Conservation (phyloP, 2,888 invertebrate genomes). For the Agonopterix heracliana region DNA sequence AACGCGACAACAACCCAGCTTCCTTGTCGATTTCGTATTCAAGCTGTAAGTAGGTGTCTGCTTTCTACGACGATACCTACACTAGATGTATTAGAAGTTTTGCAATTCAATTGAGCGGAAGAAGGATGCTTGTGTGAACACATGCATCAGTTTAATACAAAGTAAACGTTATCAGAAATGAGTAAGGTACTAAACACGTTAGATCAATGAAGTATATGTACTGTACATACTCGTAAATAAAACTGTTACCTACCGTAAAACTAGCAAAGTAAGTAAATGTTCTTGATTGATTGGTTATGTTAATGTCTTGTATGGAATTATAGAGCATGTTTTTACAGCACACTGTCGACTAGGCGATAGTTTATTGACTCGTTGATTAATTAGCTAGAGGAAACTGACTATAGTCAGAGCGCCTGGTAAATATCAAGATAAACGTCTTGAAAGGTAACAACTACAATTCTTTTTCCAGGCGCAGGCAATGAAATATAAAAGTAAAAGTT, state of each 20-base stretch:
- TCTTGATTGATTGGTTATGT: not conserved
- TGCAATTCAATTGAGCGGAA: slow-evolving; percentile 25
- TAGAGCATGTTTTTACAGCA: too few relatives aligned
- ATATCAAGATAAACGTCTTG: too few relatives aligned
- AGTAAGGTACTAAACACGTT: too few relatives aligned
- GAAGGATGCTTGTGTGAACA: slow-evolving; percentile 16
- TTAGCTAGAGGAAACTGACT: not conserved
- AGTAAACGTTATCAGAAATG: too few relatives aligned
- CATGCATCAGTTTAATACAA: not conserved
- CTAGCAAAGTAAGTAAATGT: too few relatives aligned
- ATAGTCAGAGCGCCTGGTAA: too few relatives aligned
- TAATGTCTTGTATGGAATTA: not conserved
- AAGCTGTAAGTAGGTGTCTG: slow-evolving; percentile 20
- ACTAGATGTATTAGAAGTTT: slow-evolving; percentile 25
- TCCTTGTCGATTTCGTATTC: slow-evolving; percentile 49
- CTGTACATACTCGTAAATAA: too few relatives aligned
- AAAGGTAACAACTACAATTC: not conserved
- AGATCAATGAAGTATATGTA: too few relatives aligned
- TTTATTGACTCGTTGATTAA: not conserved
- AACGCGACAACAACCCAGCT: slow-evolving; percentile 25
- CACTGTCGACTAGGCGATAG: too few relatives aligned
- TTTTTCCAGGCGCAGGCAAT: not conserved
- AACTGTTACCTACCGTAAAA: too few relatives aligned
- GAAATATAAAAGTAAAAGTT: not conserved
- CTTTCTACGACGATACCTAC: slow-evolving; percentile 34